Evolutionary conservation across 2,113 vertebrate species (phyloP).

Genomic region (Actenoides hombroni): DNA sequence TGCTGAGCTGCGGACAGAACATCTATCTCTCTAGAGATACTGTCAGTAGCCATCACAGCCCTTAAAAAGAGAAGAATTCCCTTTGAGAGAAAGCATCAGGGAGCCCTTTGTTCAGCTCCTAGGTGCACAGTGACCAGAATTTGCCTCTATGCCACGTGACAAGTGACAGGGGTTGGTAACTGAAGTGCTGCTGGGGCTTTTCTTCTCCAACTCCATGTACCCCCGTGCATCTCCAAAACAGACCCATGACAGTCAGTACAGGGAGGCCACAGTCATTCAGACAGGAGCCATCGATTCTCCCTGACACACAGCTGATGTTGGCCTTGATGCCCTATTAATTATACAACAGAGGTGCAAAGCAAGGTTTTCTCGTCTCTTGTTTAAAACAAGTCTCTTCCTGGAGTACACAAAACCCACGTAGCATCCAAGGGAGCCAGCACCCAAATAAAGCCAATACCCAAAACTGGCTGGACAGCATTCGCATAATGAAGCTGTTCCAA

Average conservation of each 20-base stretch:
- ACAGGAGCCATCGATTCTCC: not conserved
- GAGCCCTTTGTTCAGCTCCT: not conserved
- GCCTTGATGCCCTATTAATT: not conserved
- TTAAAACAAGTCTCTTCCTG: not conserved
- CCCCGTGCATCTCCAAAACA: not conserved
- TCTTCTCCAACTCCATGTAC: not conserved
- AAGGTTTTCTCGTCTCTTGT: not conserved
- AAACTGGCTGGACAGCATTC: too few species aligned
- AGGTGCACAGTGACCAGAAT: not conserved
- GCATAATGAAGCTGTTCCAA: not conserved
- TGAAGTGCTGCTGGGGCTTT: not conserved
- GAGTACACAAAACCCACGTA: accelerated
- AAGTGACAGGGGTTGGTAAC: not conserved
- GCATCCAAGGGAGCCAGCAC: not conserved
- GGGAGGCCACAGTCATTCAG: not conserved
- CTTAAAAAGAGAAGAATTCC: not conserved
- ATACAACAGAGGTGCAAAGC: not conserved
- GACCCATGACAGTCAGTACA: not conserved
- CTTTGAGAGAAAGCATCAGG: not conserved
- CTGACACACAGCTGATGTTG: not conserved
- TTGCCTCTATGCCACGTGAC: too few species aligned
- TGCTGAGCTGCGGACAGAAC: not conserved
- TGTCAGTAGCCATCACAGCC: not conserved
- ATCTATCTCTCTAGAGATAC: not conserved
- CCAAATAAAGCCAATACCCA: not conserved